phyloP scores from a whole-genome alignment of 2,797 vertebrate species.

The Halcyon smyrnensis region DNA sequence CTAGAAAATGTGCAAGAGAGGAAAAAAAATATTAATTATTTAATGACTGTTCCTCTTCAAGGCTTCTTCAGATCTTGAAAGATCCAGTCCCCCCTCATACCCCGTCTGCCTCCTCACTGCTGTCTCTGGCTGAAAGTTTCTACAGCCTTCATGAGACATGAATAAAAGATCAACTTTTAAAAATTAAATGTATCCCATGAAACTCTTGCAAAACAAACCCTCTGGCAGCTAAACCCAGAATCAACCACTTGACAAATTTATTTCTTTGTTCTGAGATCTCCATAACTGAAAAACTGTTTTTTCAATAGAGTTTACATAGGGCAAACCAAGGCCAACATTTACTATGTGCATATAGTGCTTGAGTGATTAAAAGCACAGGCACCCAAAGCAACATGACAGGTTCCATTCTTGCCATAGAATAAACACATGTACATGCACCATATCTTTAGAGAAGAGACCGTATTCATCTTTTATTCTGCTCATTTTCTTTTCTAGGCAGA shows the following conservation, averaged over 20 bases:
- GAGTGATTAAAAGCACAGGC: background rate
- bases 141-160: background rate
- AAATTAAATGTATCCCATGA: background rate
- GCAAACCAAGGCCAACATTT: background rate
- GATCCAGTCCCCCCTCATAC: background rate
- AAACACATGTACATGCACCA: background rate
- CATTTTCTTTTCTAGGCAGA: slow-evolving; percentile 78
- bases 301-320: background rate
- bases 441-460: background rate
- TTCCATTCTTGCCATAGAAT: background rate
- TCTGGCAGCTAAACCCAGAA: background rate
- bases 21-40: background rate
- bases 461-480: background rate
- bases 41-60: background rate
- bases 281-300: background rate
- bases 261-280: background rate
- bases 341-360: background rate
- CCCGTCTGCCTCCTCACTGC: background rate
- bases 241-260: background rate
- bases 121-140: background rate
- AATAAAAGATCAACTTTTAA: background rate
- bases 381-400: background rate
- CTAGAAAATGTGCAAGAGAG: background rate
- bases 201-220: background rate
- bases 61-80: background rate